phyloP scores from a whole-genome alignment of 2,113 vertebrate species.

The Sebastes fasciatus region DNA sequence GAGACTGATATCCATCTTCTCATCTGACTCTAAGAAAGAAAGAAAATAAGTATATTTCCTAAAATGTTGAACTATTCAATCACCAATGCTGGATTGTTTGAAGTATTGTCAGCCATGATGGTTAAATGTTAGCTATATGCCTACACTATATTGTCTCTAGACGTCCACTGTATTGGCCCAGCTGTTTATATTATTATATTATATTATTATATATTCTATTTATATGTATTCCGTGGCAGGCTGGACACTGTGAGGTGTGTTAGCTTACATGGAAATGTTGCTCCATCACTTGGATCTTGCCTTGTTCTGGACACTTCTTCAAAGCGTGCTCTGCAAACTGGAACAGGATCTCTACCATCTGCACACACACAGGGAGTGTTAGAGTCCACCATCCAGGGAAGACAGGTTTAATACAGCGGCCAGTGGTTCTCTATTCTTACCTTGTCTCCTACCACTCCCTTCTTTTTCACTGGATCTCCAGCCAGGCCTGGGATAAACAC shows the following conservation, averaged over 20 bases:
- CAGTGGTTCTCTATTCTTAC: slow-evolving; percentile 75
- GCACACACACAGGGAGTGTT: slow-evolving; percentile 8
- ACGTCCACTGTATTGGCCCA: too few species aligned
- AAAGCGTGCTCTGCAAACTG: slow-evolving; percentile 91
- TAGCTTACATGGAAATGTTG: slow-evolving; percentile 92
- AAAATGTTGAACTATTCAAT: neutral
- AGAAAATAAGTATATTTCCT: neutral
- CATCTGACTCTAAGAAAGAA: neutral
- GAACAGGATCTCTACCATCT: slow-evolving; percentile 97
- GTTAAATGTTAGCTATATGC: neutral
- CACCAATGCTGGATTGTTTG: neutral
- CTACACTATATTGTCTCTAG: neutral
- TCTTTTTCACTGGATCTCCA: slow-evolving; percentile 91
- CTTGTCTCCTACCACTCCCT: slow-evolving; percentile 91
- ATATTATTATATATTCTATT: too few species aligned
- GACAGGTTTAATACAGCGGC: neutral
- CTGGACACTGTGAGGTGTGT: neutral
- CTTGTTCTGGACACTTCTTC: slow-evolving; percentile 96
- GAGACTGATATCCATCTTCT: too few species aligned
- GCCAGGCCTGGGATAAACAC: slow-evolving; percentile 85
- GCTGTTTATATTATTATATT: neutral
- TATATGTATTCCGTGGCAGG: neutral
- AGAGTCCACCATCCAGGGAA: neutral
- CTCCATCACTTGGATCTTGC: slow-evolving; percentile 96
- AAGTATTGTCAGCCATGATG: neutral